Evolutionary conservation across 1,140 invertebrate genomes (phyloP).

Genomic region (Pogonognathellus flavescens): DNA sequence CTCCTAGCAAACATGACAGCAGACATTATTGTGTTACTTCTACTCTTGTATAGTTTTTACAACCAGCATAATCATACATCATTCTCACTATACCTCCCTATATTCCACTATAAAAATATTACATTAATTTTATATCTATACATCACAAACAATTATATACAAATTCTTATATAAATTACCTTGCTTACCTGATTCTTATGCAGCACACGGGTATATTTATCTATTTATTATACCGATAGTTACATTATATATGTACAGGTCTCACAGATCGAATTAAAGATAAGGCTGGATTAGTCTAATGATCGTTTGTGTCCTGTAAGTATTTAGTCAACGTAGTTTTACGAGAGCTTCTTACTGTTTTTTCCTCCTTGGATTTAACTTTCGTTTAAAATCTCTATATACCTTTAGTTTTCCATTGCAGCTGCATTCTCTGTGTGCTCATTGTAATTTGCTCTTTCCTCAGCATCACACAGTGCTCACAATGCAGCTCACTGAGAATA

Average conservation of each 20-base stretch:
- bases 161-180: no score
- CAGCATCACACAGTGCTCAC: conserved; percentile 13
- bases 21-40: conserved; percentile 22
- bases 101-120: no score
- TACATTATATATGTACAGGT: neutral
- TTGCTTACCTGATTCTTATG: no score
- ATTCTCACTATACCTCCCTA: neutral
- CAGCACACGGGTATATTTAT: no score
- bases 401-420: neutral
- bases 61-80: neutral
- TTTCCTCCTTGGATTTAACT: neutral
- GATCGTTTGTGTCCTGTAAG: conserved; percentile 55
- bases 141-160: no score
- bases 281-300: conserved; percentile 53
- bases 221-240: neutral
- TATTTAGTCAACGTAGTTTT: conserved; percentile 41
- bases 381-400: neutral
- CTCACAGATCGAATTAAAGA: conserved; percentile 21
- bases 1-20: conserved; percentile 11
- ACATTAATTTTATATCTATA: no score
- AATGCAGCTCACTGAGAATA: neutral
- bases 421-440: neutral
- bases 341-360: neutral
- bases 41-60: neutral
- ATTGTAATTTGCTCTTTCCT: neutral